phyloP scores from a whole-genome alignment of 2,113 vertebrate genomes.

The Labeo catla region DNA sequence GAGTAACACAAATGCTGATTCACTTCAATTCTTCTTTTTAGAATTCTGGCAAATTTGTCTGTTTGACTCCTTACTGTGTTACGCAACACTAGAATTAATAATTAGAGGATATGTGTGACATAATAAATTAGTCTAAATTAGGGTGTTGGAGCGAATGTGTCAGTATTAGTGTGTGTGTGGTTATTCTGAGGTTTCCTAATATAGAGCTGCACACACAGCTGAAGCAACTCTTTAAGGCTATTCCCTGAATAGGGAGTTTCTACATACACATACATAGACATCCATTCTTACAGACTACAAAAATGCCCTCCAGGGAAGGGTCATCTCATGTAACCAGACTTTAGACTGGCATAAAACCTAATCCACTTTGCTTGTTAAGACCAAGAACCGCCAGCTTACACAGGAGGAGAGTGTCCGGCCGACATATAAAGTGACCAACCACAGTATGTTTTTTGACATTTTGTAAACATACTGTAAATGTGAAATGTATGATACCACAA shows the following conservation, averaged over 20 bases:
- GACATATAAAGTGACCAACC: not conserved
- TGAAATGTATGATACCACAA: not conserved
- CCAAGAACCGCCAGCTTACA: not conserved
- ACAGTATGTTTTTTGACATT: not conserved
- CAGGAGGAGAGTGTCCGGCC: not conserved
- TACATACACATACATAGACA: constrained; percentile 8
- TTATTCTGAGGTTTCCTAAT: constrained; percentile 26
- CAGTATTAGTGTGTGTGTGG: not conserved
- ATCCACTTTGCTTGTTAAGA: not conserved
- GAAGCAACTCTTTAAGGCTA: constrained; percentile 5
- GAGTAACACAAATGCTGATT: not conserved
- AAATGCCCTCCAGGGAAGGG: constrained; percentile 13
- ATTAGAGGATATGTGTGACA: not conserved
- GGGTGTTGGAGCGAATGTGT: not conserved
- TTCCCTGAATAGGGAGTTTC: constrained; percentile 18
- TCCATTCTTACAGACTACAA: constrained; percentile 8
- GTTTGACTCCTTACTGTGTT: not conserved
- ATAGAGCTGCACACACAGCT: constrained; percentile 36
- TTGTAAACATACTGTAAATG: not conserved
- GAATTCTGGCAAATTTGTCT: not conserved
- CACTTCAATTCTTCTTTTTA: not conserved
- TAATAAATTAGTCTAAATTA: not conserved
- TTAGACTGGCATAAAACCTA: not conserved
- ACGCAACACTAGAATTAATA: not conserved
- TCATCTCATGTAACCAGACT: not conserved